Evolutionary conservation across 2,888 invertebrate genomes (phyloP).

Genomic region (Spilosoma lubricipeda): DNA sequence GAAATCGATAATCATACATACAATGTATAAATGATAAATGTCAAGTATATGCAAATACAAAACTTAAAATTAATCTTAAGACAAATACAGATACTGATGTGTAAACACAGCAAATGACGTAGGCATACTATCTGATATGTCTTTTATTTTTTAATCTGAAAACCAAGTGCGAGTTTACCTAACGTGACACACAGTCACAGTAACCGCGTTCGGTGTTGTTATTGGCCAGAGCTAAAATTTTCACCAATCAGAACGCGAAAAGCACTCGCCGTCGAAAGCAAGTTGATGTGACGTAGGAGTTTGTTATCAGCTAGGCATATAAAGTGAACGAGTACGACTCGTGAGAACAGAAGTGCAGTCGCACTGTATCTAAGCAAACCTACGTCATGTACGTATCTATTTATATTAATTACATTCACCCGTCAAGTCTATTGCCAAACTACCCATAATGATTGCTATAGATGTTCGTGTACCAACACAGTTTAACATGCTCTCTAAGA

Average conservation of each 20-base stretch:
- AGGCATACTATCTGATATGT: conserved; percentile 14
- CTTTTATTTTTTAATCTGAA: conserved; percentile 25
- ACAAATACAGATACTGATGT: conserved; percentile 18
- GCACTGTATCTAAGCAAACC: conserved; percentile 17
- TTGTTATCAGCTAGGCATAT: conserved; percentile 43
- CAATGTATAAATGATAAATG: conserved; percentile 24
- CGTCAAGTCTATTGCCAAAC: neutral
- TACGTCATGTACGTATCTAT: neutral
- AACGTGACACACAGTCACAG: too few species aligned
- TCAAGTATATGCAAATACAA: conserved; percentile 18
- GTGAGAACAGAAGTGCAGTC: neutral
- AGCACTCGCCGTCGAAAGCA: too few species aligned
- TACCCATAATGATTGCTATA: too few species aligned
- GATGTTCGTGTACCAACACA: too few species aligned
- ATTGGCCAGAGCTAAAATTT: too few species aligned
- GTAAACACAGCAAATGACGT: conserved; percentile 38
- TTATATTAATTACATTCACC: neutral
- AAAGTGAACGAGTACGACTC: conserved; percentile 30
- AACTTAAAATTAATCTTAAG: conserved; percentile 26
- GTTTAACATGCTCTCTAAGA: too few species aligned
- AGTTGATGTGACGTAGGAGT: conserved; percentile 35
- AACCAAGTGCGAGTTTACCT: too few species aligned
- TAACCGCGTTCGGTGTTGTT: too few species aligned
- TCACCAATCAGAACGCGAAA: too few species aligned
- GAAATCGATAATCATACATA: neutral